Evolutionary conservation across 2,113 vertebrate genomes (phyloP).

Genomic region (Hippocampus barbouri): DNA sequence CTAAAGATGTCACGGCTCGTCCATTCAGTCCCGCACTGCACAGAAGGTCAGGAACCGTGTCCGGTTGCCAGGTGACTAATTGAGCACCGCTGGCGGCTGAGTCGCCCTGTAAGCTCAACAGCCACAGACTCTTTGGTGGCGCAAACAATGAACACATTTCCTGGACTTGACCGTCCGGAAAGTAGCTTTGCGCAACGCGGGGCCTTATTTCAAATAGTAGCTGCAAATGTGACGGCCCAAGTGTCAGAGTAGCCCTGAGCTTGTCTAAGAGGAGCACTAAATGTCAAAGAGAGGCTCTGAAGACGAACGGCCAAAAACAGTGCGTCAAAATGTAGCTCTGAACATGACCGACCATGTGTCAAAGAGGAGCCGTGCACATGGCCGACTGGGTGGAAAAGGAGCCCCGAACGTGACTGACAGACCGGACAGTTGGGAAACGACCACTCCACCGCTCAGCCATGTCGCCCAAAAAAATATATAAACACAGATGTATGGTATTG

Average conservation of each 20-base stretch:
- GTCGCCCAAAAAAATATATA: no score
- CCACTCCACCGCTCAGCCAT: no score
- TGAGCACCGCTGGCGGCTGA: conserved; percentile 17
- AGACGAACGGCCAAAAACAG: no score
- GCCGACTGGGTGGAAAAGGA: no score
- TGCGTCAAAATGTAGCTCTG: no score
- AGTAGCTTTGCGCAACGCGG: not conserved
- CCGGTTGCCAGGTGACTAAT: conserved; percentile 59
- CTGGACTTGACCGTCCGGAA: not conserved
- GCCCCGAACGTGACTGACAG: no score
- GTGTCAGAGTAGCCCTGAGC: not conserved
- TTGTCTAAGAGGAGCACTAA: not conserved
- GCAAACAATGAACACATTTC: conserved; percentile 1
- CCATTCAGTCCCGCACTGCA: conserved; percentile 19
- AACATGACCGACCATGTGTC: no score
- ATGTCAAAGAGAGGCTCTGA: no score
- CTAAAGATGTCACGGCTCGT: conserved; percentile 14
- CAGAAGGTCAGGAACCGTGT: conserved; percentile 20
- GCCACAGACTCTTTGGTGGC: conserved; percentile 10
- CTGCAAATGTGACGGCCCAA: no score
- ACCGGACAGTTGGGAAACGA: no score
- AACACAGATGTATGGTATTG: no score
- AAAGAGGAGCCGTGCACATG: no score
- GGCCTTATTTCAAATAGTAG: not conserved
- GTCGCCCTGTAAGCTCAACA: conserved; percentile 20